phyloP scores from a whole-genome alignment of 2,888 invertebrate genomes.

The Chydorus sphaericus region DNA sequence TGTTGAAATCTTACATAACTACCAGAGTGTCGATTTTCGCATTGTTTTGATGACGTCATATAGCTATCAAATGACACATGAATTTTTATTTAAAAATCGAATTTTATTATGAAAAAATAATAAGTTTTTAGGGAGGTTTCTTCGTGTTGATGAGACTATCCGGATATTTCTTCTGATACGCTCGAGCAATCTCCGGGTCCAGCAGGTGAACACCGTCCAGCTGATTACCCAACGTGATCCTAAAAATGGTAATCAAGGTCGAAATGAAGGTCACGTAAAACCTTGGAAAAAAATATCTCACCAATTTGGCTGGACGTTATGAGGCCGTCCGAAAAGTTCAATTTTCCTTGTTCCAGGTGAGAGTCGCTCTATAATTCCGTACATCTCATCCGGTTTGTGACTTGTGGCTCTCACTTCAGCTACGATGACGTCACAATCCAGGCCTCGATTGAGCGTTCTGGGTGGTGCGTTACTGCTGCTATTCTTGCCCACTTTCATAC shows the following conservation, averaged over 20 bases:
- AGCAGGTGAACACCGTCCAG: constrained; percentile 85
- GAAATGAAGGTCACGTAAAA: constrained; percentile 8
- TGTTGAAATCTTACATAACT: no score
- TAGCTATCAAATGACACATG: no score
- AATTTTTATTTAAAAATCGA: no score
- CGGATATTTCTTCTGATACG: constrained; percentile 82
- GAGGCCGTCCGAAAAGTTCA: constrained; percentile 89
- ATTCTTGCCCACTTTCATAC: constrained; percentile 71
- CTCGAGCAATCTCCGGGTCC: constrained; percentile 76
- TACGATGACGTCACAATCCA: constrained; percentile 96
- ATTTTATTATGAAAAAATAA: no score
- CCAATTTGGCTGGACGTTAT: constrained; percentile 98
- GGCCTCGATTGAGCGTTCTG: constrained; percentile 71
- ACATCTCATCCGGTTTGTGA: constrained; percentile 97
- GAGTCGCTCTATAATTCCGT: constrained; percentile 89
- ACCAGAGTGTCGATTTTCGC: no score
- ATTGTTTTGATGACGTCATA: no score
- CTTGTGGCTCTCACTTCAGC: constrained; percentile 95
- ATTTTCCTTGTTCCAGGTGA: constrained; percentile 95
- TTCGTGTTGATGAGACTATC: constrained; percentile 34
- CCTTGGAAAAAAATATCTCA: constrained; percentile 26
- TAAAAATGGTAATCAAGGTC: constrained; percentile 19
- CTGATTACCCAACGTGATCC: constrained; percentile 82
- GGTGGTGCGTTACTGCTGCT: no score
- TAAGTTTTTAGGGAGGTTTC: background rate